A percentile compares a stretch with the other conserved stretches of the same genome.
Conservation (phyloP, 2,113 vertebrate genomes). For the Hemichromis elongatus region DNA sequence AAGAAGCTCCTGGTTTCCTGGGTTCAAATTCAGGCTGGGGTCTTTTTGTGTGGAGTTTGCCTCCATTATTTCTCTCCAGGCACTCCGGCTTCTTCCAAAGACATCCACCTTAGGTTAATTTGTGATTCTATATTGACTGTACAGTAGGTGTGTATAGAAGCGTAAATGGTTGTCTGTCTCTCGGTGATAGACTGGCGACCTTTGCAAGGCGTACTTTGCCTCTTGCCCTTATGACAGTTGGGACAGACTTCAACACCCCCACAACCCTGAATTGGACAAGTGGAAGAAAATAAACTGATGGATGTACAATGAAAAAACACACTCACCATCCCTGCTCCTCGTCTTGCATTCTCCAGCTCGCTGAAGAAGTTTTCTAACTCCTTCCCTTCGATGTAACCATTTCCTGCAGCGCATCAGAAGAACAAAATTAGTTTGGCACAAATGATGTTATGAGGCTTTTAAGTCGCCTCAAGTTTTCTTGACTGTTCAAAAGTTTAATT, state of each 20-base stretch:
- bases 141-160: background rate
- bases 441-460: background rate
- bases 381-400: constrained; percentile 94
- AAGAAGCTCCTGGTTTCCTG: background rate
- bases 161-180: background rate
- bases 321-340: constrained; percentile 85
- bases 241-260: background rate
- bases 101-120: background rate
- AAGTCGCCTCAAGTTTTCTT: constrained; percentile 18
- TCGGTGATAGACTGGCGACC: background rate
- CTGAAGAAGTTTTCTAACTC: constrained; percentile 94
- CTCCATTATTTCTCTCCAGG: background rate
- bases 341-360: constrained; percentile 85
- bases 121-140: background rate
- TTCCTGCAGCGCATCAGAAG: constrained; percentile 73
- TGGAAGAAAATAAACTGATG: background rate
- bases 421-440: constrained; percentile 28
- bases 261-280: background rate
- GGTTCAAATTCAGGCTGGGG: background rate
- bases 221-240: background rate
- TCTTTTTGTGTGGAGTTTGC: background rate
- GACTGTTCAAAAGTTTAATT: constrained; percentile 35
- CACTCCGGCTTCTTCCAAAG: background rate
- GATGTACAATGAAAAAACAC: background rate
- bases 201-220: background rate